Evolutionary conservation across 2,888 invertebrate genomes (phyloP).

Genomic region (Elysia crispata): DNA sequence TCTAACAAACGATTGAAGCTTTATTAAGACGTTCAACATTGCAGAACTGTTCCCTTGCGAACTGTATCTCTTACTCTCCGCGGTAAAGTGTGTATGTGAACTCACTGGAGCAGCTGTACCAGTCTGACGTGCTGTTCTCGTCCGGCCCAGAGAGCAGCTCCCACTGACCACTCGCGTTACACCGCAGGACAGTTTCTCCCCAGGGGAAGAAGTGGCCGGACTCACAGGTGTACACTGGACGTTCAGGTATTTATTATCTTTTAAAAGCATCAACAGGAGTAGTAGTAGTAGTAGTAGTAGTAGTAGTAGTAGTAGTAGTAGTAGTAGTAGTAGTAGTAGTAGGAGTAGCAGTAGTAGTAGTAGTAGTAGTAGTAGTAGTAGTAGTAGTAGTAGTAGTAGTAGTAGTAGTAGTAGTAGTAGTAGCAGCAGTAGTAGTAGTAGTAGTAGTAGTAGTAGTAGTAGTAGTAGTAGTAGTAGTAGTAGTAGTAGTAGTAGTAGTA

Average conservation of each 20-base stretch:
- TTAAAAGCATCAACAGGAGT: not conserved
- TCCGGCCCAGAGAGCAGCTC: too few species aligned
- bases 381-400: not conserved
- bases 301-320: constrained; percentile 15
- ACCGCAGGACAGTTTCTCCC: too few species aligned
- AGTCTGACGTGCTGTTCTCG: too few species aligned
- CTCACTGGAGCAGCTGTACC: too few species aligned
- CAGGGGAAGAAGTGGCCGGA: too few species aligned
- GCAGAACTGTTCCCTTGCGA: too few species aligned
- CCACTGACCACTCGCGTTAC: too few species aligned
- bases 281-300: constrained; percentile 14
- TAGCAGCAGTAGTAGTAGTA: constrained; percentile 4
- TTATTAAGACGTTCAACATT: too few species aligned
- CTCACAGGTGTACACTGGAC: too few species aligned
- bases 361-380: not conserved
- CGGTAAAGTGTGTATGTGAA: too few species aligned
- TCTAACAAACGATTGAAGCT: too few species aligned
- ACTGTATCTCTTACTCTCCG: too few species aligned
- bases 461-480: constrained; percentile 6
- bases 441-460: constrained; percentile 18
- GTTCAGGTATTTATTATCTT: not conserved
- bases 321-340: constrained; percentile 3
- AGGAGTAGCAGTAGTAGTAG: constrained; percentile 11
- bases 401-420: constrained; percentile 11
- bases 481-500: constrained; percentile 13